These are phyloP conservation scores for Chaenocephalus aceratus DNA, from an alignment of 2,113 vertebrate genomes.

Conservation along the genomic window DNA sequence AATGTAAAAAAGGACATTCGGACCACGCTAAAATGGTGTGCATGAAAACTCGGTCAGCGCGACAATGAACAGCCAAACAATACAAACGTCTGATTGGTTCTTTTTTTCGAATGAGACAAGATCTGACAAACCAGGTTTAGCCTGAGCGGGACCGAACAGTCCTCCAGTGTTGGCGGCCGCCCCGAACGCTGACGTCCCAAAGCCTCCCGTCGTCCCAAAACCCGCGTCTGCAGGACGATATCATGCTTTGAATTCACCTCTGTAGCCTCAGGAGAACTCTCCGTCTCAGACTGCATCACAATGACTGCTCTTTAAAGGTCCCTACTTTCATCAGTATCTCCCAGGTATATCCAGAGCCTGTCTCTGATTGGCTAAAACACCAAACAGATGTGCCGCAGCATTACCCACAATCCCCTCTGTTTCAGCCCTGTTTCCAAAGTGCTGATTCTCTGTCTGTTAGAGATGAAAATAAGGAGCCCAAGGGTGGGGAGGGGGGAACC, in stretches of 20 bases:
- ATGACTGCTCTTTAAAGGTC: no score
- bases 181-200: constrained; percentile 93
- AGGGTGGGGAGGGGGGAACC: no score
- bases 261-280: not conserved
- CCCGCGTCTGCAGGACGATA: constrained; percentile 84
- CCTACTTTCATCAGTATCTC: no score
- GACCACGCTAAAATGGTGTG: not conserved
- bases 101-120: not conserved
- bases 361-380: no score
- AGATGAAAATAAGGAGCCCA: no score
- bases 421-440: no score
- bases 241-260: not conserved
- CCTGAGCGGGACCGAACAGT: constrained; percentile 91
- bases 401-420: no score
- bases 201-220: constrained; percentile 91
- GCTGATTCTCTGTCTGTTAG: no score
- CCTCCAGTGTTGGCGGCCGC: constrained; percentile 88
- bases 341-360: no score
- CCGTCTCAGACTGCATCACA: no score
- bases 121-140: constrained; percentile 89
- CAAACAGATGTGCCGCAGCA: no score
- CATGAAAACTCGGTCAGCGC: not conserved
- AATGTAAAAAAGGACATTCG: not conserved
- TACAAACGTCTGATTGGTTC: not conserved
- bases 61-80: not conserved